phyloP scores from a whole-genome alignment of 2,113 vertebrate genomes.

The Mesoclemmys tuberculata region DNA sequence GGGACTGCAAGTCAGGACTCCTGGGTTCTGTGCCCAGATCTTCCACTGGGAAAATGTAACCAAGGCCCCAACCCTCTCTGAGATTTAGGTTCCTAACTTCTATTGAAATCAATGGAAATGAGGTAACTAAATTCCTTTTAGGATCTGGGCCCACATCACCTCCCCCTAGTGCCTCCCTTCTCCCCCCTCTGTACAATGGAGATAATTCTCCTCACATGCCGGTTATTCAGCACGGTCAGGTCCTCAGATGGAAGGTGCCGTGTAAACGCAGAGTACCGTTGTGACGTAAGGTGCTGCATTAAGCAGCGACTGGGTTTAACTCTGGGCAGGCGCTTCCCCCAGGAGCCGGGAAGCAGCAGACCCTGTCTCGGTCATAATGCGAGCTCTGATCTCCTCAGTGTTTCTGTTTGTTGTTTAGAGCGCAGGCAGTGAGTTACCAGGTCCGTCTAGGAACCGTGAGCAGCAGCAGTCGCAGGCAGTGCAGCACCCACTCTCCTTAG shows the following conservation, averaged over 20 bases:
- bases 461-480: slow-evolving; percentile 50
- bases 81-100: neutral
- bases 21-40: neutral
- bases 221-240: neutral
- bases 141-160: neutral
- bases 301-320: neutral
- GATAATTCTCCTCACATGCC: neutral
- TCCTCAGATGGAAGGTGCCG: neutral
- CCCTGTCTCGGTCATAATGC: neutral
- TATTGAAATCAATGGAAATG: neutral
- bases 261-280: neutral
- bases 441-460: slow-evolving; percentile 70
- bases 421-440: slow-evolving; percentile 74
- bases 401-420: slow-evolving; percentile 78
- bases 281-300: neutral
- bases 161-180: neutral
- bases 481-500: slow-evolving; percentile 35
- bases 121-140: neutral
- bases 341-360: too few species aligned
- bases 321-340: neutral
- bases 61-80: neutral
- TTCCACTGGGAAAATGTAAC: neutral
- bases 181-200: neutral
- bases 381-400: slow-evolving; percentile 28
- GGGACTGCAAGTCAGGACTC: neutral